These are phyloP conservation scores for Oreochromis aureus DNA, from an alignment of 2,113 vertebrate species.

Conservation along the genomic window DNA sequence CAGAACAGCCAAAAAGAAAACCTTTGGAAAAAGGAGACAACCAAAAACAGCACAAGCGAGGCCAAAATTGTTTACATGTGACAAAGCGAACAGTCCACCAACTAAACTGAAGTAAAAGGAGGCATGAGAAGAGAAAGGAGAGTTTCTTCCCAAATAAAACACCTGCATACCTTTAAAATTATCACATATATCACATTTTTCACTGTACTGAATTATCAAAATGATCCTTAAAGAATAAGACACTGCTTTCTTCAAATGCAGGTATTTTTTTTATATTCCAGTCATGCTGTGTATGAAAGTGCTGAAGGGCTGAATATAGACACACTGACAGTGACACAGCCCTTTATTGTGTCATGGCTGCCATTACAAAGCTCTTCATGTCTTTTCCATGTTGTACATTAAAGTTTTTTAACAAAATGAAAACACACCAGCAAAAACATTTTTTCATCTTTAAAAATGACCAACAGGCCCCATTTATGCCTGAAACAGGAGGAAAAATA, in stretches of 20 bases:
- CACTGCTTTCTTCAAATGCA: neutral
- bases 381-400: neutral
- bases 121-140: neutral
- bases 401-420: neutral
- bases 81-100: neutral
- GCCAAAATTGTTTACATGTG: neutral
- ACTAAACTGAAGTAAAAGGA: neutral
- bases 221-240: neutral
- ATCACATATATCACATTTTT: neutral
- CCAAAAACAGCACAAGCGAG: neutral
- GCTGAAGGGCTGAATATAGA: neutral
- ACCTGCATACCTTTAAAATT: fast-evolving
- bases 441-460: neutral
- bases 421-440: neutral
- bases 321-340: neutral
- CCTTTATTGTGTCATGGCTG: neutral
- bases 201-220: neutral
- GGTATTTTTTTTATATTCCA: neutral
- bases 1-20: neutral
- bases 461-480: neutral
- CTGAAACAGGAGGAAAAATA: neutral
- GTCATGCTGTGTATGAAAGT: neutral
- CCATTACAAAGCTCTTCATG: neutral
- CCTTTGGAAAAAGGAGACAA: neutral
- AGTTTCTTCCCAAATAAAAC: neutral